Percentiles rank a stretch among this genome's conserved stretches.
Evolutionary conservation across 2,888 invertebrate species (phyloP).

Genomic region (Meganola albula): DNA sequence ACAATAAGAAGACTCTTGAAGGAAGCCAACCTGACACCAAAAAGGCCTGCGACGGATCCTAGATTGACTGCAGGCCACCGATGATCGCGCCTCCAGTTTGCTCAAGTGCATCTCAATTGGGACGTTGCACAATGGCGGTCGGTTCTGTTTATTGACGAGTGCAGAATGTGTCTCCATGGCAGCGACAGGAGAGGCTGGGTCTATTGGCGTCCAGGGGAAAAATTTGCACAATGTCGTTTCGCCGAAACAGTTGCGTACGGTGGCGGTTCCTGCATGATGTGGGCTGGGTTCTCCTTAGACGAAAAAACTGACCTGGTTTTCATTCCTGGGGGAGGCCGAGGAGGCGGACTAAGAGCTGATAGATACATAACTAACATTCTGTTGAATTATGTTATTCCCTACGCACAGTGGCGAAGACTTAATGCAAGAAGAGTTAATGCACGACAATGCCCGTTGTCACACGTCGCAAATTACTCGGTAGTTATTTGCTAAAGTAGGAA

Average conservation of each 20-base stretch:
- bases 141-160: too few relatives aligned
- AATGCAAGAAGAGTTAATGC: constrained; percentile 10
- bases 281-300: constrained; percentile 9
- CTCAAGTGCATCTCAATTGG: too few relatives aligned
- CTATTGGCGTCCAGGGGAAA: constrained; percentile 6
- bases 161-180: too few relatives aligned
- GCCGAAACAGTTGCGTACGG: constrained; percentile 10
- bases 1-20: background rate
- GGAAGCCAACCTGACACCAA: background rate
- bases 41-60: background rate
- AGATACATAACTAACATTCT: constrained; percentile 8
- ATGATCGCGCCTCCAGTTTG: background rate
- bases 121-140: too few relatives aligned
- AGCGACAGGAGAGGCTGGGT: too few relatives aligned
- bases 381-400: constrained; percentile 4
- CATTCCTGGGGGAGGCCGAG: constrained; percentile 1
- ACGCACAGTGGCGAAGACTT: constrained; percentile 8
- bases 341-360: constrained; percentile 2
- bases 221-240: constrained; percentile 8
- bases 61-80: background rate
- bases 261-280: constrained; percentile 12
- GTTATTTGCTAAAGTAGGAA: constrained; percentile 1
- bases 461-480: constrained; percentile 1
- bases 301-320: constrained; percentile 4
- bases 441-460: constrained; percentile 11